Evolutionary conservation across 1,140 invertebrate species (phyloP), one percentile per base, ranked within the genome.

Genomic region (Caenorhabditis elegans): DNA sequence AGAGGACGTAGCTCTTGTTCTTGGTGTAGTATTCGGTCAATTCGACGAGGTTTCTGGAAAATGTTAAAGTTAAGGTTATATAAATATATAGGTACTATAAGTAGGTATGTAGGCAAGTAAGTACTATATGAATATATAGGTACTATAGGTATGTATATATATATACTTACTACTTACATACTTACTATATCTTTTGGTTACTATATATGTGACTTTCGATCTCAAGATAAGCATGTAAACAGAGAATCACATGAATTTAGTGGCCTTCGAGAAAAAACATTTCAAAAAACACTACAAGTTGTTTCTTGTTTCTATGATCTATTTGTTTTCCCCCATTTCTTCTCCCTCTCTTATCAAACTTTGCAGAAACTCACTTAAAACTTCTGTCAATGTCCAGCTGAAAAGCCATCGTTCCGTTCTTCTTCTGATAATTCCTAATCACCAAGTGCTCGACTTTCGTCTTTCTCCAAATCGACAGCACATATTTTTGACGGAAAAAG

Each of bases 1-100:
- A 39, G 17, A 70, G 26, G 5, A 70, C 60, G 60, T 70, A 70
- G 60, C 60, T 70, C 60, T 70, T 70, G 60, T 70, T 70, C 34
- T 70, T 70, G 4, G 34, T 70, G 17, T 70, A 70, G 60, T 70
- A 70, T 8, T 70, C 60, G 31, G 60, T 70, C 17, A 70, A 34
- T 6, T 70, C 60, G 34, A 70, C 34, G 5, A 70, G 60, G 34
- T 70, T 70, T 70, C 60, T 70, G 60, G 8, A 70, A 70, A 60
- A 34, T 3, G 11, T n/a, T n/a, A 17, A 15, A 26, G 4, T 60
- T 13, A 17, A 48, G 46, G 46, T 10, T 10, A 10, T 17, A 15
- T n/a, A 19, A n/a, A 49, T n/a, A n/a, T n/a, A n/a, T n/a, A n/a
- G n/a, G n/a, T n/a, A n/a, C n/a, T n/a, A n/a, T n/a, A n/a, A n/a